These are phyloP conservation scores for Corythaeola cristata DNA, from an alignment of 2,113 vertebrate species.

Conservation along the genomic window DNA sequence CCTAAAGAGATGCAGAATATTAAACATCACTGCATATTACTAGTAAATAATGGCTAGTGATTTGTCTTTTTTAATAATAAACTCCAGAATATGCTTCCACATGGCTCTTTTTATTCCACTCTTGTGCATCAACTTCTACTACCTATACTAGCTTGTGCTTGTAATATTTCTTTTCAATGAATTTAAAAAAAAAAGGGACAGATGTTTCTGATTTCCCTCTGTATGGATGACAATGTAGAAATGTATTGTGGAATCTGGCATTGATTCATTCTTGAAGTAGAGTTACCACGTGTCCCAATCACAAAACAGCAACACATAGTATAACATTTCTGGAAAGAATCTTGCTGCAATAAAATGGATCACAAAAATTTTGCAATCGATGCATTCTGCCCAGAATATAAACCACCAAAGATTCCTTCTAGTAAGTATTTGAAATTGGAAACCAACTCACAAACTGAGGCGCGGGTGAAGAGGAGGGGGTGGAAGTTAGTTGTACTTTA, in stretches of 20 bases:
- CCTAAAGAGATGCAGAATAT: not conserved
- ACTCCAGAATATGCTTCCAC: not conserved
- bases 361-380: not conserved
- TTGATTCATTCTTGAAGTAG: not conserved
- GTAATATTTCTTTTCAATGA: slow-evolving; percentile 43
- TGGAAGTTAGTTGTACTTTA: not conserved
- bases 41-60: slow-evolving; percentile 4
- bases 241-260: slow-evolving; percentile 54
- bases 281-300: slow-evolving; percentile 35
- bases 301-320: slow-evolving; percentile 36
- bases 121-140: not conserved
- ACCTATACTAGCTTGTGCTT: slow-evolving; percentile 8
- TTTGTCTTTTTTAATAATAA: slow-evolving; percentile 42
- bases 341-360: slow-evolving; percentile 32
- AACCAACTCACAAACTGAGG: not conserved
- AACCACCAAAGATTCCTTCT: not conserved
- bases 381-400: not conserved
- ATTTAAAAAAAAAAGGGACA: not conserved
- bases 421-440: slow-evolving; percentile 6
- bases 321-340: slow-evolving; percentile 35
- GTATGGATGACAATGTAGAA: slow-evolving; percentile 21
- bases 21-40: not conserved
- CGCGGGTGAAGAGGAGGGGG: not conserved
- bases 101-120: not conserved
- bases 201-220: slow-evolving; percentile 67